Evolutionary conservation across 2,113 vertebrate genomes (phyloP).

Genomic region (Propithecus coquereli): DNA sequence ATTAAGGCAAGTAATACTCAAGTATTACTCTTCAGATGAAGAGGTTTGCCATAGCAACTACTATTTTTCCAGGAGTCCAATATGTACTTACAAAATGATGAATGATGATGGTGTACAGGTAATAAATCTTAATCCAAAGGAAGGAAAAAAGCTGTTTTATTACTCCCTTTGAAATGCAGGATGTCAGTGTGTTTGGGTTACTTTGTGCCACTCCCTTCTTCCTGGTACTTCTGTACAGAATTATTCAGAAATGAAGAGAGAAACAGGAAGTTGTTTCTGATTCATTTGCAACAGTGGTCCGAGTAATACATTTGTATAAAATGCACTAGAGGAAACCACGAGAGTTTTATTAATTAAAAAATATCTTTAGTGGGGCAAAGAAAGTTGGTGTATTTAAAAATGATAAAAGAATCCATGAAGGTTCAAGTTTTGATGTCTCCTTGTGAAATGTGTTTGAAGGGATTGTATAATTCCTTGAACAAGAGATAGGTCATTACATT

Average conservation of each 20-base stretch:
- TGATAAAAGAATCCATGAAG: neutral
- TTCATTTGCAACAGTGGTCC: constrained; percentile 31
- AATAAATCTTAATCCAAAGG: constrained; percentile 38
- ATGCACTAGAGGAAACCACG: constrained; percentile 26
- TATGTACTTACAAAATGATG: constrained; percentile 26
- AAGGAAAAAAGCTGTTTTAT: constrained; percentile 27
- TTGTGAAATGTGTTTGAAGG: neutral
- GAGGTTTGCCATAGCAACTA: constrained; percentile 30
- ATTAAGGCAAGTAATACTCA: neutral
- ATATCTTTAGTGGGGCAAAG: neutral
- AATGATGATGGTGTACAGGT: neutral
- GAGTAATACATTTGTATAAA: constrained; percentile 50
- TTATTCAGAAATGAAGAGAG: constrained; percentile 47
- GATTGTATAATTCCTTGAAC: neutral
- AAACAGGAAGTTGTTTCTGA: constrained; percentile 61
- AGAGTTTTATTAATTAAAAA: neutral
- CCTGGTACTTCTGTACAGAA: constrained; percentile 32
- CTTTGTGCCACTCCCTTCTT: constrained; percentile 2
- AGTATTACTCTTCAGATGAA: constrained; percentile 34
- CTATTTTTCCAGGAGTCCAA: neutral
- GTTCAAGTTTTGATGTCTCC: neutral
- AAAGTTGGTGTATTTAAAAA: constrained; percentile 6
- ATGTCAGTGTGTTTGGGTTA: neutral
- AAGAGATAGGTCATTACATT: neutral
- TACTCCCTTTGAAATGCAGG: constrained; percentile 50